Conservation (phyloP, 2,888 invertebrate genomes). For the Himalopsyche tibetana region DNA sequence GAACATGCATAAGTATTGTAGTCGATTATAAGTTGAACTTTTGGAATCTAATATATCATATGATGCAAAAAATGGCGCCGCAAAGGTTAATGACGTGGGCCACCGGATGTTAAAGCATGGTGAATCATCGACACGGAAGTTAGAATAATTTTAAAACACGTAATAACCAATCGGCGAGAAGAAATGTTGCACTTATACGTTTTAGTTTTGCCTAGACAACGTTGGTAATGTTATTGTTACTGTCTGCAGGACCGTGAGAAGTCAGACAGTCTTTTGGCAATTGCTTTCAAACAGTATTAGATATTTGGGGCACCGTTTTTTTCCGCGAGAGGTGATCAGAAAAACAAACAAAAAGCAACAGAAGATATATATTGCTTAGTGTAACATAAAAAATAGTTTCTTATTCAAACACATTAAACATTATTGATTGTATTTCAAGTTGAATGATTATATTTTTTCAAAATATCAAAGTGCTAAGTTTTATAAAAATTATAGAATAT, state of each 20-base stretch:
- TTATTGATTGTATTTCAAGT: too few species aligned
- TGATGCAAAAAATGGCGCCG: background rate
- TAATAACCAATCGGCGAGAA: background rate
- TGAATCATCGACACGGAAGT: constrained; percentile 35
- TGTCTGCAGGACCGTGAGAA: background rate
- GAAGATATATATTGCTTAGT: too few species aligned
- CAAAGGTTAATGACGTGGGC: constrained; percentile 10
- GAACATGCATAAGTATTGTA: too few species aligned
- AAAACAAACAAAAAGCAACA: too few species aligned
- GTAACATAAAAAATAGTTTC: too few species aligned
- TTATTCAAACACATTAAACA: too few species aligned
- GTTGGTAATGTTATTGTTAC: background rate
- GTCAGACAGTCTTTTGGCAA: background rate
- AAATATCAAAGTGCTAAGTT: too few species aligned
- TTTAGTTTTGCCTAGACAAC: constrained; percentile 8
- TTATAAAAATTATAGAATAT: too few species aligned
- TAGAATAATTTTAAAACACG: background rate
- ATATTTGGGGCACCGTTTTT: background rate
- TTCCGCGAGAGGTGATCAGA: background rate
- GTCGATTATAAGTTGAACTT: too few species aligned
- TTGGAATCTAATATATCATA: too few species aligned
- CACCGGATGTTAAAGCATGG: background rate
- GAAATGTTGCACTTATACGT: background rate
- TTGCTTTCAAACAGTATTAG: background rate
- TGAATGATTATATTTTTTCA: too few species aligned